Evolutionary conservation across 53 echinoderm and acorn worm genomes (phyloP).

Genomic region (Patiria pectinifera): DNA sequence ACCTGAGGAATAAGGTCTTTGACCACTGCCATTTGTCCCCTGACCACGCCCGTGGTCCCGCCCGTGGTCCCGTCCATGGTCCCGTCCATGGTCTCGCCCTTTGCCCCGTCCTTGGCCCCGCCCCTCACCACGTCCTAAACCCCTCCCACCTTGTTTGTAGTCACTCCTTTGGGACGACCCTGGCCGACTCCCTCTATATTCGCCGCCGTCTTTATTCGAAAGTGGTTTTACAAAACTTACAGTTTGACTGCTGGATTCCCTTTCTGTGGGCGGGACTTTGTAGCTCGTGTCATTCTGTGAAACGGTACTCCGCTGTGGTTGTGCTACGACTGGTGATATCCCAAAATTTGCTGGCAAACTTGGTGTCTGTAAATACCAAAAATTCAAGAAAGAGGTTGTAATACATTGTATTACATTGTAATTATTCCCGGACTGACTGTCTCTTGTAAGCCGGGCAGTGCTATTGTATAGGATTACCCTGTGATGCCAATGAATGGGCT

Average conservation of each 20-base stretch:
- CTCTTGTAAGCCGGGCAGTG: no score
- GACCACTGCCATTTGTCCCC: constrained; percentile 40
- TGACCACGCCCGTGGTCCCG: background rate
- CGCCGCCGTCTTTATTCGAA: background rate
- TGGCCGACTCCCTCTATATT: background rate
- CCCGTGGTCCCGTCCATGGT: no score
- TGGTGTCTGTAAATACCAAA: constrained; percentile 45
- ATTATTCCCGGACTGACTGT: no score
- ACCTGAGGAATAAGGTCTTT: constrained; percentile 10
- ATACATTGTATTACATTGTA: background rate
- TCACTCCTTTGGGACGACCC: constrained; percentile 4
- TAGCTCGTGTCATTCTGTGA: background rate
- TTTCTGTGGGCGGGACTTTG: background rate
- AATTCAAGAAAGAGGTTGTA: background rate
- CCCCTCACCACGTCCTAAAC: background rate
- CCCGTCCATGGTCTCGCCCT: background rate
- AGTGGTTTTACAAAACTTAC: background rate
- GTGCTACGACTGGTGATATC: constrained; percentile 27
- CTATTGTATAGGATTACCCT: background rate
- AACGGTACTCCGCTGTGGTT: background rate
- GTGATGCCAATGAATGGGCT: background rate
- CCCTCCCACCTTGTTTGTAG: constrained; percentile 49
- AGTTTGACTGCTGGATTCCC: background rate
- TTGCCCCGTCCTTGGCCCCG: no score
- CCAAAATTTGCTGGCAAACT: constrained; percentile 42